Conservation (phyloP, 2,113 vertebrate species). For the Labrus mixtus region DNA sequence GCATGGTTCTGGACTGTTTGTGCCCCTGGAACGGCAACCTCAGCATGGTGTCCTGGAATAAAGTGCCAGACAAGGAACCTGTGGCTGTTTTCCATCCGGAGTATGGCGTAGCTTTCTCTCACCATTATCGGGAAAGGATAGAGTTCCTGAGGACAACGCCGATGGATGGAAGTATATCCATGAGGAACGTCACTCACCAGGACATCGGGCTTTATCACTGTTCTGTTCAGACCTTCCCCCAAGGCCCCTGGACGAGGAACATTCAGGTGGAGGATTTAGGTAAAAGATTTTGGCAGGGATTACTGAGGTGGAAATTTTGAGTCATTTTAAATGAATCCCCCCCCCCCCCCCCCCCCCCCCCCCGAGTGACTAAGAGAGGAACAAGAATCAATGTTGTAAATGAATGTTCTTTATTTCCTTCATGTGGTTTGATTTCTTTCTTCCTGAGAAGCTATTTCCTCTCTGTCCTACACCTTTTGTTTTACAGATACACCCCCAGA, state of each 20-base stretch:
- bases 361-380: background rate
- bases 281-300: slow-evolving; percentile 60
- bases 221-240: slow-evolving; percentile 82
- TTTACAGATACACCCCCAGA: slow-evolving; percentile 69
- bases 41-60: slow-evolving; percentile 87
- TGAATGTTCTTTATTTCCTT: background rate
- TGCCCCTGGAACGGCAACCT: slow-evolving; percentile 77
- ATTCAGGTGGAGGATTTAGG: slow-evolving; percentile 81
- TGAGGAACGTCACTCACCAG: slow-evolving; percentile 81
- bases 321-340: background rate
- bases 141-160: slow-evolving; percentile 74
- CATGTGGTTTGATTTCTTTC: background rate
- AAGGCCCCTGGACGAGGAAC: slow-evolving; percentile 81
- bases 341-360: fast-evolving
- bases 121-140: slow-evolving; percentile 77
- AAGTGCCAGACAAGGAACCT: slow-evolving; percentile 62
- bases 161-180: slow-evolving; percentile 81
- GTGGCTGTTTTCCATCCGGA: slow-evolving; percentile 81
- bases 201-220: slow-evolving; percentile 85
- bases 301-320: background rate
- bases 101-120: slow-evolving; percentile 47
- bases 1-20: slow-evolving; percentile 85
- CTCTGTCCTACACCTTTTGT: background rate
- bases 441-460: background rate
- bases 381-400: background rate